phyloP scores from a whole-genome alignment of 2,888 invertebrate species.

The Biston stratarius region DNA sequence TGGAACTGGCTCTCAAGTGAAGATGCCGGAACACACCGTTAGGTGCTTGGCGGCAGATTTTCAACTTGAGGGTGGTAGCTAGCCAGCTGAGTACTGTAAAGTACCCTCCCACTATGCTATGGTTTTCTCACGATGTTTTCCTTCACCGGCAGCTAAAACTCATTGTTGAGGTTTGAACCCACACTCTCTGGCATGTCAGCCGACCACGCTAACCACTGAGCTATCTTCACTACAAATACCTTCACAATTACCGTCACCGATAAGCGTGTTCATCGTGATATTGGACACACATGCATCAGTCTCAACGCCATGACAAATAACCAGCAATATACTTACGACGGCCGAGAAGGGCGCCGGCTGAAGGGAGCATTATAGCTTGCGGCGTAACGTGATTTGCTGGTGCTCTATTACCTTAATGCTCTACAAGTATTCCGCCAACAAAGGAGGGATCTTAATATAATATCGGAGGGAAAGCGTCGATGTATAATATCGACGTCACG shows the following conservation, averaged over 20 bases:
- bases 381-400: constrained; percentile 79
- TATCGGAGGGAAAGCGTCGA: constrained; percentile 58
- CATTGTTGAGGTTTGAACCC: no score
- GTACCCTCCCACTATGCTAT: no score
- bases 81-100: no score
- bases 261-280: constrained; percentile 55
- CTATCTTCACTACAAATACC: constrained; percentile 53
- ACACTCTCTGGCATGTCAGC: no score
- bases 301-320: constrained; percentile 79
- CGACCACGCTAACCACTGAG: constrained; percentile 36
- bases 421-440: constrained; percentile 75
- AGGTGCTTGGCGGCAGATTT: no score
- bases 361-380: constrained; percentile 62
- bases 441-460: constrained; percentile 75
- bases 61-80: no score
- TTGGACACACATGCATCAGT: constrained; percentile 55
- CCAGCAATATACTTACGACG: constrained; percentile 75
- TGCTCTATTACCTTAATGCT: constrained; percentile 77
- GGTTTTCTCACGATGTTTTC: no score
- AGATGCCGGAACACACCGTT: no score
- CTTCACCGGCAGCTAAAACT: no score
- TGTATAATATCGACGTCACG: constrained; percentile 47
- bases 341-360: constrained; percentile 56
- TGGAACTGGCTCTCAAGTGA: no score
- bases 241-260: constrained; percentile 52